Evolutionary conservation across 2,888 invertebrate genomes (phyloP), one percentile per base, ranked within the genome.

Genomic region (Ferdinandea cuprea): DNA sequence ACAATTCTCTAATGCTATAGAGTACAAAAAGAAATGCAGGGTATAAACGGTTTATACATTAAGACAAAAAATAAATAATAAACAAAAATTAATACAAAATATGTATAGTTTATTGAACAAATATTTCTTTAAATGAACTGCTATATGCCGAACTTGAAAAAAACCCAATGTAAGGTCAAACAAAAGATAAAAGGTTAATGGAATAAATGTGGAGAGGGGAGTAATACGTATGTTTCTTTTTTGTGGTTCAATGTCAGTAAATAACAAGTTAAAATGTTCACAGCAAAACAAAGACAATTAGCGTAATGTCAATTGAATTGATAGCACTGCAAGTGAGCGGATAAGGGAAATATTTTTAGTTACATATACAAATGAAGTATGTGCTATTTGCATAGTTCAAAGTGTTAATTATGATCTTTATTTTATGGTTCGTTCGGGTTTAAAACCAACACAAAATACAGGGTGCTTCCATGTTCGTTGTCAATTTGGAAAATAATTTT

Each of bases 181-280:
- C 66, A 73, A 78, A 72, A 83, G 78, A 83, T 78, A 78, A 78
- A 83, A 83, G 78, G 68, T 83, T 83, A 73, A 78, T 78, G 83
- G 61, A 78, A 78, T 72, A 37, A 54, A 56, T 65, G 54, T 52
- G 48, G 44, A 65, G 72, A 78, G 78, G 78, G 78, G 72, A 83
- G 72, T 83, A 77, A 72, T 71, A 50, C 66, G 48, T 44, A 3
- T 19, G 8, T 40, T 15, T 42, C 0, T 42, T 44, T 72, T 78
- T 61, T 30, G 71, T 72, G 35, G 61, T 78, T 78, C 83, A 83
- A 72, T 83, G 77, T 63, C 83, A 78, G 48, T 66, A 32, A 66
- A 69, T 77, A 56, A 72, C 48, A 65, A 35, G 48, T 37, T 37
- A 30, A 56, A 54, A 56, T 61, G 56, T 58, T 63, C 30, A 54